phyloP scores from a whole-genome alignment of 2,113 vertebrate species.

The Semnornis frantzii region DNA sequence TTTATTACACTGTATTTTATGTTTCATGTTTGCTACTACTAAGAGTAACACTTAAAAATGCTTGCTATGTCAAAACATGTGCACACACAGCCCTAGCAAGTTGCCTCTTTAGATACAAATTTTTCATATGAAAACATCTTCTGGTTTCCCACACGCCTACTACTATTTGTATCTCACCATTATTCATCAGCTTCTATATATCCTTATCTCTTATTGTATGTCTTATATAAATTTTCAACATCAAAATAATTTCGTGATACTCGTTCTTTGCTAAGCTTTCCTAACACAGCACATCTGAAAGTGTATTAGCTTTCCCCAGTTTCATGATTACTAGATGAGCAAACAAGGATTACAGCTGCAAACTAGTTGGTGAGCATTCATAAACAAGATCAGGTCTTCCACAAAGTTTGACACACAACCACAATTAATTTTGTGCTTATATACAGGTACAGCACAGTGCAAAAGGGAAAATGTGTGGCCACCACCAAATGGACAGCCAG shows the following conservation, averaged over 20 bases:
- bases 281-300: neutral
- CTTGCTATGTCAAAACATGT: neutral
- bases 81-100: neutral
- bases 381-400: neutral
- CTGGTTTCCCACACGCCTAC: neutral
- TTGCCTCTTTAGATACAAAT: neutral
- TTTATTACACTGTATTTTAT: neutral
- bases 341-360: neutral
- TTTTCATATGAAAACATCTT: neutral
- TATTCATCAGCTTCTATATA: neutral
- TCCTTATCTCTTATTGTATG: neutral
- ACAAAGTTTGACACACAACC: neutral
- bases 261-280: neutral
- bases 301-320: neutral
- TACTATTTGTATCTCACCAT: neutral
- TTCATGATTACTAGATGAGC: neutral
- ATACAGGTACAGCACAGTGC: neutral
- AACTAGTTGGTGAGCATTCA: neutral
- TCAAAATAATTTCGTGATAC: neutral
- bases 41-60: neutral
- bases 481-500: accelerated
- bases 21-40: neutral
- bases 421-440: neutral
- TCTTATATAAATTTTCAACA: neutral
- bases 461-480: neutral